Conservation (phyloP, 2,113 vertebrate species). For the Sceloporus undulatus region DNA sequence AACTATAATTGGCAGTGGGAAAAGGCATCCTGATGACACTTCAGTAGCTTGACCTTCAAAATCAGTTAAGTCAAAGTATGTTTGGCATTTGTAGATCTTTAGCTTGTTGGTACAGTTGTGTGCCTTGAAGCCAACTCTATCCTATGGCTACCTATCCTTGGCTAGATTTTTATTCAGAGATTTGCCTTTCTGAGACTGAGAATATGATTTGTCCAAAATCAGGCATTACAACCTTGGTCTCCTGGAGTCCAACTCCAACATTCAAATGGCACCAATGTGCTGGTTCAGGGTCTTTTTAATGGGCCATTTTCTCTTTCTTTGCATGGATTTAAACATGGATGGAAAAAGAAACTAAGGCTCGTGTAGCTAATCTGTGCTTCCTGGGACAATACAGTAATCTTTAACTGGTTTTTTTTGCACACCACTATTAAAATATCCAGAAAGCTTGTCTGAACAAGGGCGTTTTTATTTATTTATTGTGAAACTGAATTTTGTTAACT, state of each 20-base stretch:
- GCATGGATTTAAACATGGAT: not conserved
- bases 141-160: too few species aligned
- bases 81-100: not conserved
- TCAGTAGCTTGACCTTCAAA: not conserved
- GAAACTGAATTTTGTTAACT: slow-evolving; percentile 52
- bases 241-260: too few species aligned
- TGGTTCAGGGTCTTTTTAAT: too few species aligned
- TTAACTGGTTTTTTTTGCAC: slow-evolving; percentile 15
- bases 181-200: too few species aligned
- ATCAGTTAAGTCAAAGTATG: not conserved
- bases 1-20: slow-evolving; percentile 14
- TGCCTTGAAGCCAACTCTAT: too few species aligned
- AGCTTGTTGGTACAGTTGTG: too few species aligned
- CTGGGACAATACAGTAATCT: not conserved
- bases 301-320: not conserved
- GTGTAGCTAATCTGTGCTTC: not conserved
- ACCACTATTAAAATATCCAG: slow-evolving; percentile 3
- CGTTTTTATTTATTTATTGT: slow-evolving; percentile 56
- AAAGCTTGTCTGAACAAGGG: slow-evolving; percentile 28
- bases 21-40: not conserved
- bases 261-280: too few species aligned
- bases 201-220: too few species aligned
- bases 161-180: too few species aligned
- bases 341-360: not conserved
- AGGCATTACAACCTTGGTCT: too few species aligned